Base-by-base conservation (phyloP, 2,113 vertebrate genomes). In the Neogobius melanostomus region DNA sequence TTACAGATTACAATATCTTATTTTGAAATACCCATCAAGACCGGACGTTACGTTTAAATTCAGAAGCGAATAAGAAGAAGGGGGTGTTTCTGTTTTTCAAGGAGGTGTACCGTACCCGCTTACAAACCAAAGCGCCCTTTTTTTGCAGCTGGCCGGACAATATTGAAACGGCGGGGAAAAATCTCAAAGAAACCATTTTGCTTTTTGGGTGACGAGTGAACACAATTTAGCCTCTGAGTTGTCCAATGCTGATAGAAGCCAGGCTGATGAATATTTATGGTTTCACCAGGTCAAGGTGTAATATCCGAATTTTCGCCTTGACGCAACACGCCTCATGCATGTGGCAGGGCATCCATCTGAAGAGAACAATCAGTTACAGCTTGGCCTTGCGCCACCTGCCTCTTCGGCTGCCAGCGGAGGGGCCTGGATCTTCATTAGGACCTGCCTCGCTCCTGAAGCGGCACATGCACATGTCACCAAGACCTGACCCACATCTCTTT, bases 211-310 rank as follows among this genome's bases (percentile, higher is more conserved):
- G 15, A 45, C 53, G 63, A 17, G 59, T 17, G 9, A 17, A 8
- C 47, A n/a, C 64, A 9, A 36, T 5, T 12, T 44, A 12, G 12
- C 43, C 4, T 53, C 10, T 10, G 2, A 16, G 43, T 48, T 44
- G 16, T 47, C 51, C 63, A 43, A 51, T 61, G 65, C 64, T 52
- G 0, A n/a, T 61, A 62, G 52, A 80, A 60, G 21, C 51, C 36
- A 54, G 15, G 42, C 67, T 79, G 57, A 86, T 89, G 72, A 88
- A 90, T 87, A 90, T 90, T 76, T 85, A 90, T 84, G 6, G 68
- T 72, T 76, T 82, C 83, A 83, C 16, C 66, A 71, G 83, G 83
- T 87, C 80, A 85, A 79, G 74, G 80, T 78, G 77, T 84, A 79
- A 82, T 81, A 76, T 72, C 80, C 71, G 48, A 64, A 66, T 74